These are phyloP conservation scores for Musca vetustissima DNA, from an alignment of 1,140 invertebrate genomes.

Conservation along the genomic window DNA sequence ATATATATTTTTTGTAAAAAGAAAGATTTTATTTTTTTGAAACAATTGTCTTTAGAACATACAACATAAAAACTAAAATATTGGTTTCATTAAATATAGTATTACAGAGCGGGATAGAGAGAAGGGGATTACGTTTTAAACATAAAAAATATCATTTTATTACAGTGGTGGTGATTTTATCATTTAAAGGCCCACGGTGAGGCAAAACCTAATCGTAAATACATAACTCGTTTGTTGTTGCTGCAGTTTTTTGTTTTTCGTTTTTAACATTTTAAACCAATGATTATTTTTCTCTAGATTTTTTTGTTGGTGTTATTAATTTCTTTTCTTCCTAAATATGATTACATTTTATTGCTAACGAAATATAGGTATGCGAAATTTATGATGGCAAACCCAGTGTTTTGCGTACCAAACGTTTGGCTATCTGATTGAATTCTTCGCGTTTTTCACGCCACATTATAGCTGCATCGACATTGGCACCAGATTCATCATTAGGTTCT, in stretches of 20 bases:
- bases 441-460: constrained; percentile 99
- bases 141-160: too few relatives aligned
- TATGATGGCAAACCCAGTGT: constrained; percentile 74
- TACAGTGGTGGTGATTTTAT: too few relatives aligned
- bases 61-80: too few relatives aligned
- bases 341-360: constrained; percentile 1
- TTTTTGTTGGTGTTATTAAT: background rate
- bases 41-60: too few relatives aligned
- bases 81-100: too few relatives aligned
- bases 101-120: too few relatives aligned
- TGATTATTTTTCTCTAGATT: background rate
- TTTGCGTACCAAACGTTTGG: constrained; percentile 87
- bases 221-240: too few relatives aligned
- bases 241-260: background rate
- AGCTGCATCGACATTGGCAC: constrained; percentile 98
- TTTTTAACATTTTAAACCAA: background rate
- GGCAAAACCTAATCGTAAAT: background rate
- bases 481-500: constrained; percentile 99
- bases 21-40: too few relatives aligned
- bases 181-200: too few relatives aligned
- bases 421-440: constrained; percentile 91
- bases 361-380: background rate
- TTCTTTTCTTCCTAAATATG: background rate
- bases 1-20: too few relatives aligned
- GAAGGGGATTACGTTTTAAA: too few relatives aligned